phyloP scores from a whole-genome alignment of 2,888 invertebrate genomes.

The Metellina segmentata region DNA sequence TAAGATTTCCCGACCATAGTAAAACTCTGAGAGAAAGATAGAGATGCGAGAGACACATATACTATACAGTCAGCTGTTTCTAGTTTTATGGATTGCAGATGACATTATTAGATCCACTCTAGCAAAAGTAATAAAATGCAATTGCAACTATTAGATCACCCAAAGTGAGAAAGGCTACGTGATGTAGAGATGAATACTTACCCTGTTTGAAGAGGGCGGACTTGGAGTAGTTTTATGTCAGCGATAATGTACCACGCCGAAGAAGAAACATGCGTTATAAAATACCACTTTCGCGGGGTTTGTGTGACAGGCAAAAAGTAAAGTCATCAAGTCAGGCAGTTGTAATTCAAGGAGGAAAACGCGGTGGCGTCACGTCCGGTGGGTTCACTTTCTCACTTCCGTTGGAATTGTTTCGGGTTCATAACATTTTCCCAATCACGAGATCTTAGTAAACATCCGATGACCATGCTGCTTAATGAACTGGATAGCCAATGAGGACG shows the following conservation, averaged over 20 bases:
- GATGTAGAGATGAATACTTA: not conserved
- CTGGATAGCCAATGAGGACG: not conserved
- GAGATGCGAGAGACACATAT: too few species aligned
- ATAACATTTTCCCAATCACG: not conserved
- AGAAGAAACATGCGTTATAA: not conserved
- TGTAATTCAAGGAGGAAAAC: not conserved
- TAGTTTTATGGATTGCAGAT: too few species aligned
- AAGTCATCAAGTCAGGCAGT: not conserved
- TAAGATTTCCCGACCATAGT: too few species aligned
- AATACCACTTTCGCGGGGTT: not conserved
- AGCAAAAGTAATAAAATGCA: too few species aligned
- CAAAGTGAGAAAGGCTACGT: too few species aligned
- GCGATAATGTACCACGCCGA: not conserved
- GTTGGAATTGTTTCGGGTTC: not conserved
- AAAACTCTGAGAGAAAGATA: too few species aligned
- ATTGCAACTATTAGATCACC: too few species aligned
- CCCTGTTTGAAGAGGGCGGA: not conserved
- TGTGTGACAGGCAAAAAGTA: not conserved
- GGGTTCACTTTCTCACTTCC: not conserved
- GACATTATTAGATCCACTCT: too few species aligned
- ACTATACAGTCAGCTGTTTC: too few species aligned
- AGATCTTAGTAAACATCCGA: not conserved
- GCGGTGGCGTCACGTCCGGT: constrained; percentile 35
- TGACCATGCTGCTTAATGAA: not conserved
- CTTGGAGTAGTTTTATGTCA: not conserved